Percentiles rank a stretch among this genome's conserved stretches.
Conservation (phyloP, 2,113 vertebrate genomes). For the Anolis sagrei region DNA sequence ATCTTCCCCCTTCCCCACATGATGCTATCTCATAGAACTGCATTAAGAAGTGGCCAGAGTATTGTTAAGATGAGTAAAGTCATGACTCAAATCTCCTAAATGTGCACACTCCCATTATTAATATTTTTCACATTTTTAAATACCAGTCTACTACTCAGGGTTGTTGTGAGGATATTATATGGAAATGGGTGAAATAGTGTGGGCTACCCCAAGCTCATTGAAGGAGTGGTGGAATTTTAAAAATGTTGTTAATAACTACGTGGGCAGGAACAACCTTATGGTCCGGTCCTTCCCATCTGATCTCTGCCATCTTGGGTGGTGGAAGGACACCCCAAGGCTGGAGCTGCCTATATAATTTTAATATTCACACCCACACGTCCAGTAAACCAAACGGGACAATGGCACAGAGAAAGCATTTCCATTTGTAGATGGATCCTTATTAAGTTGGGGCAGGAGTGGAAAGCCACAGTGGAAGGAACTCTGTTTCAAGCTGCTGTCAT, state of each 20-base stretch:
- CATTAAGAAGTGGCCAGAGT: neutral
- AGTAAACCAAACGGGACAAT: neutral
- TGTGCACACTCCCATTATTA: too few relatives aligned
- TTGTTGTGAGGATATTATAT: neutral
- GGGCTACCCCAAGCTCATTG: neutral
- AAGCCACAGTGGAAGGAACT: neutral
- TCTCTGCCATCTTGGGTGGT: neutral
- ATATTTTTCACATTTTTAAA: neutral
- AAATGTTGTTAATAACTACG: neutral
- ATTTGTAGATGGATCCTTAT: neutral
- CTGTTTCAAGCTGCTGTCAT: neutral
- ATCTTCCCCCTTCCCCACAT: neutral
- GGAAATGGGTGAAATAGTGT: neutral
- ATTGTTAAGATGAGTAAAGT: neutral
- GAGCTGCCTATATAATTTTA: neutral
- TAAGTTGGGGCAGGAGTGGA: neutral
- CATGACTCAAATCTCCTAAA: neutral
- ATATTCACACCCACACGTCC: neutral
- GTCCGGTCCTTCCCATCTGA: neutral
- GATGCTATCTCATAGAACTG: too few relatives aligned
- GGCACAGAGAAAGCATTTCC: neutral
- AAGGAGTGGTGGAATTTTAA: neutral
- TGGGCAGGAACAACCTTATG: constrained; percentile 2
- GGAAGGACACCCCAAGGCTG: neutral
- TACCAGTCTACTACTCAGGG: neutral